phyloP scores from a whole-genome alignment of 2,888 invertebrate genomes.

The Hyles lineata region DNA sequence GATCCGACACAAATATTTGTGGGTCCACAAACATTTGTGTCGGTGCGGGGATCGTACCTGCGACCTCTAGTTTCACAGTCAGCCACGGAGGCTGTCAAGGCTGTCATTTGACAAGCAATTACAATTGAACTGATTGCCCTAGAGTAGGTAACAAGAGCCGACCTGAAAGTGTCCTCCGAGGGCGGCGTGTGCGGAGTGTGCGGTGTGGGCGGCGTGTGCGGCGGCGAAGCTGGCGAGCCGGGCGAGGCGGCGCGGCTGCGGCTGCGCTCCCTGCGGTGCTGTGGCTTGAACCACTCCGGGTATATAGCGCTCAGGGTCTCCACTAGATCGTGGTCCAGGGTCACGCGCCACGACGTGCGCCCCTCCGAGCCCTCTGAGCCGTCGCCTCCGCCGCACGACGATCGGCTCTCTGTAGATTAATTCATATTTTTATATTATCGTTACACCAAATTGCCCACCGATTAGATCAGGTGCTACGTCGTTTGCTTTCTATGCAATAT shows the following conservation, averaged over 20 bases:
- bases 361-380: conserved; percentile 89
- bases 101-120: too few relatives aligned
- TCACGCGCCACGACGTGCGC: conserved; percentile 94
- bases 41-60: too few relatives aligned
- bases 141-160: not conserved
- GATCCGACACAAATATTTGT: too few relatives aligned
- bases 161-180: conserved; percentile 79
- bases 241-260: conserved; percentile 72
- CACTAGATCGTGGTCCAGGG: conserved; percentile 96
- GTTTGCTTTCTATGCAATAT: too few relatives aligned
- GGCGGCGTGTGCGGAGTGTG: conserved; percentile 37
- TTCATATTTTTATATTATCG: conserved; percentile 32
- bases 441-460: not conserved
- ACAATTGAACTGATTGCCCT: too few relatives aligned
- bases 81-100: too few relatives aligned
- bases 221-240: conserved; percentile 67
- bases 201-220: conserved; percentile 65
- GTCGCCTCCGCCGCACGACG: conserved; percentile 90
- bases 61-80: too few relatives aligned
- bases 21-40: too few relatives aligned
- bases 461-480: too few relatives aligned
- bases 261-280: conserved; percentile 75
- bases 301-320: conserved; percentile 96
- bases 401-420: conserved; percentile 88
- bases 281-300: conserved; percentile 95